phyloP scores from a whole-genome alignment of 1,140 invertebrate species.

The Vanessa tameamea region DNA sequence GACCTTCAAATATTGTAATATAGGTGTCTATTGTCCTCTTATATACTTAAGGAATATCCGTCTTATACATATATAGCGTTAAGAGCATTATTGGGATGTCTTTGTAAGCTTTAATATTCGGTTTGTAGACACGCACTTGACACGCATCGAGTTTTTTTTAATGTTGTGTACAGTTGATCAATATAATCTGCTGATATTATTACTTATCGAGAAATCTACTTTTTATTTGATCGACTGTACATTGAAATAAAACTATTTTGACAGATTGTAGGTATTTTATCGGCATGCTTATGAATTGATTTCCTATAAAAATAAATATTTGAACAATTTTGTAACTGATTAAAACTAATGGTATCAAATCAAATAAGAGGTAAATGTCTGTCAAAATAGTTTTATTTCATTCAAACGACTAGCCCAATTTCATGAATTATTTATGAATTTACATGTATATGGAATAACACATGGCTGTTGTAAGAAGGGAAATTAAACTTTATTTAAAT shows the following conservation, averaged over 20 bases:
- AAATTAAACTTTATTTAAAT: background rate
- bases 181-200: background rate
- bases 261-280: slow-evolving; percentile 1
- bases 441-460: background rate
- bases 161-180: background rate
- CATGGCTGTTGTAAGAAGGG: background rate
- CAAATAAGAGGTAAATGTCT: background rate
- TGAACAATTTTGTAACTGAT: background rate
- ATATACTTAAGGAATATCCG: slow-evolving; percentile 73
- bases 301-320: background rate
- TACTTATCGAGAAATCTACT: slow-evolving; percentile 1
- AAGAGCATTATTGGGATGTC: slow-evolving; percentile 57
- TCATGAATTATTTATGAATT: slow-evolving; percentile 1
- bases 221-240: slow-evolving; percentile 21
- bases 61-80: slow-evolving; percentile 64
- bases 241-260: slow-evolving; percentile 23
- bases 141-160: slow-evolving; percentile 8
- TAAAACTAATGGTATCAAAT: background rate
- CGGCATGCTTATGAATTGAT: background rate
- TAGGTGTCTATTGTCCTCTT: slow-evolving; percentile 75
- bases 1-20: slow-evolving; percentile 54
- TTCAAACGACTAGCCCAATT: background rate
- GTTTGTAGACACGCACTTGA: slow-evolving; percentile 34
- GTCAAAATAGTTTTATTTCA: slow-evolving; percentile 15
- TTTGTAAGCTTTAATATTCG: slow-evolving; percentile 45